Evolutionary conservation across 2,888 invertebrate genomes (phyloP).

Genomic region (Brenthis ino): DNA sequence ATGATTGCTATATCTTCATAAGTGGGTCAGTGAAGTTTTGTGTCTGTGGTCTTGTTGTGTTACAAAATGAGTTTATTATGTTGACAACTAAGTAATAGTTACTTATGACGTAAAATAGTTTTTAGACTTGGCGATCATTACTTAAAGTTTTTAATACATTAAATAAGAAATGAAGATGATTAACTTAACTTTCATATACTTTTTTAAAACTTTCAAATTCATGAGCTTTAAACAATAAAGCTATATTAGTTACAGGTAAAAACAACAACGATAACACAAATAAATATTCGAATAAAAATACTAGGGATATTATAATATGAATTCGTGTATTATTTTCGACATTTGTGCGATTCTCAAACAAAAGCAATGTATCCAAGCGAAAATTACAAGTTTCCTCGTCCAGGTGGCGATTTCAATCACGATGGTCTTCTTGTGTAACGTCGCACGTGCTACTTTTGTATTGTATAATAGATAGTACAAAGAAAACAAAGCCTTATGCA

Average conservation of each 20-base stretch:
- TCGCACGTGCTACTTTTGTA: slow-evolving; percentile 44
- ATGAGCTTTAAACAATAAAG: too few relatives aligned
- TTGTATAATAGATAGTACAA: slow-evolving; percentile 18
- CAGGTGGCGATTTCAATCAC: slow-evolving; percentile 44
- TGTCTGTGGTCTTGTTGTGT: not conserved
- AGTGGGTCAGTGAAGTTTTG: slow-evolving; percentile 22
- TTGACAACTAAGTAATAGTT: not conserved
- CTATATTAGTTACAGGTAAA: not conserved
- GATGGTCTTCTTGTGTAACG: slow-evolving; percentile 42
- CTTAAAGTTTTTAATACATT: too few relatives aligned
- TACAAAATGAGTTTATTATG: not conserved
- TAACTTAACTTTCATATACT: too few relatives aligned
- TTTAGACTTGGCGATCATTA: too few relatives aligned
- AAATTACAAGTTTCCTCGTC: slow-evolving; percentile 39
- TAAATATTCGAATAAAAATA: slow-evolving; percentile 10
- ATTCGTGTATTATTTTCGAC: slow-evolving; percentile 21
- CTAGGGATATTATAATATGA: slow-evolving; percentile 9
- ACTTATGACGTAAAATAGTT: too few relatives aligned
- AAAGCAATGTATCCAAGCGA: slow-evolving; percentile 33
- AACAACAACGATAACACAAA: not conserved
- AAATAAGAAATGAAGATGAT: too few relatives aligned
- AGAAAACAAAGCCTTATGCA: slow-evolving; percentile 15
- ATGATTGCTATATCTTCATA: slow-evolving; percentile 14
- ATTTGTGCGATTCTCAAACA: slow-evolving; percentile 30
- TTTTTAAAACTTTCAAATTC: too few relatives aligned